A percentile compares a stretch with the other conserved stretches of the same genome.
phyloP scores from a whole-genome alignment of 2,113 vertebrate species.

The Oncorhynchus mykiss region DNA sequence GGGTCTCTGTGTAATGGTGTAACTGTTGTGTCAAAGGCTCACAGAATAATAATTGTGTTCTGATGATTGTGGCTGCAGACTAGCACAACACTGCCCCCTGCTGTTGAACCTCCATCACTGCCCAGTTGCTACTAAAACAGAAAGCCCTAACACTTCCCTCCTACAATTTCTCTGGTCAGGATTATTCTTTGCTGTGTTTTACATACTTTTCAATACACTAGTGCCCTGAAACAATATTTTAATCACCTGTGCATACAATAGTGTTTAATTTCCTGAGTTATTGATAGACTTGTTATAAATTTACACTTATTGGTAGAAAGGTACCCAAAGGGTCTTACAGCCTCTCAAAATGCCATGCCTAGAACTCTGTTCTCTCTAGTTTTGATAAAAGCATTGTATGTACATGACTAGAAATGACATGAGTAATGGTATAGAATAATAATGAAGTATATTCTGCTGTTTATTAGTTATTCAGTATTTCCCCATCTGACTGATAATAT shows the following conservation, averaged over 20 bases:
- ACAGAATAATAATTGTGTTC: neutral
- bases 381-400: neutral
- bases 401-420: neutral
- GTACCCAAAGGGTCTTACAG: neutral
- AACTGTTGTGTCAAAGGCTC: neutral
- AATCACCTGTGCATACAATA: neutral
- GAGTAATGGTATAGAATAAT: neutral
- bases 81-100: conserved; percentile 21
- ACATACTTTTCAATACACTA: neutral
- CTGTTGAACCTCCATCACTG: conserved; percentile 1
- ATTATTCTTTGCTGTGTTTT: neutral
- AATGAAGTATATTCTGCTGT: neutral
- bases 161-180: neutral
- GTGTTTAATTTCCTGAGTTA: neutral
- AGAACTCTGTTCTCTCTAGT: neutral
- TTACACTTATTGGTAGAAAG: neutral
- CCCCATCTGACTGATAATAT: neutral
- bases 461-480: neutral
- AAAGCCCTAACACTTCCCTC: neutral
- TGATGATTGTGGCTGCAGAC: neutral
- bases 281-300: no score
- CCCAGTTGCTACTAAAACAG: neutral
- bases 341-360: no score
- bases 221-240: neutral
- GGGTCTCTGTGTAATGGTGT: neutral